Percentiles rank a stretch among this genome's conserved stretches.
These are phyloP conservation scores for Rhyzopertha dominica DNA, from an alignment of 1,140 invertebrate species.

Conservation along the genomic window DNA sequence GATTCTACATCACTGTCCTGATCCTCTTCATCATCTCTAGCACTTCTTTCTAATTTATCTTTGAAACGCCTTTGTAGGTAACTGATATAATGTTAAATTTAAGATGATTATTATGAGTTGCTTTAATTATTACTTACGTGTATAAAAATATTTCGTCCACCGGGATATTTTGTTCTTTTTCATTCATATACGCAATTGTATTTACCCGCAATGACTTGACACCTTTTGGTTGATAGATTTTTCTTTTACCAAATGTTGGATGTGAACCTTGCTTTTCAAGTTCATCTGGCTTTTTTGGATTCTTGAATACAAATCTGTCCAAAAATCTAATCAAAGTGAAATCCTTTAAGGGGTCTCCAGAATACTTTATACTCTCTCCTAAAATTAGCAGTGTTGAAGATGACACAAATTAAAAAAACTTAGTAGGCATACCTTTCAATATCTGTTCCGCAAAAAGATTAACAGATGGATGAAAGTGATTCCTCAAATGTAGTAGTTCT, in stretches of 20 bases:
- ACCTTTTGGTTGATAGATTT: conserved; percentile 59
- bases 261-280: conserved; percentile 47
- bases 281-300: conserved; percentile 74
- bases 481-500: conserved; percentile 66
- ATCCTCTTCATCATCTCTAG: conserved; percentile 41
- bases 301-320: conserved; percentile 93
- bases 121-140: conserved; percentile 48
- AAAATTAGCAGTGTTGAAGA: conserved; percentile 31
- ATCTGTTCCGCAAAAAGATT: conserved; percentile 80
- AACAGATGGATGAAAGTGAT: conserved; percentile 90
- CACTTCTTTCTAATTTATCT: conserved; percentile 31
- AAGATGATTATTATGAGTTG: conserved; percentile 3
- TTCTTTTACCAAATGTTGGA: conserved; percentile 54
- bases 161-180: conserved; percentile 64
- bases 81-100: conserved; percentile 36
- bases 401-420: conserved; percentile 16
- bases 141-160: conserved; percentile 80
- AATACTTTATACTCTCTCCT: conserved; percentile 73
- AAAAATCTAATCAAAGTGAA: conserved; percentile 85
- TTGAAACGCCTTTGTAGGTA: conserved; percentile 50
- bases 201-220: conserved; percentile 59
- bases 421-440: conserved; percentile 57
- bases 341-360: conserved; percentile 89
- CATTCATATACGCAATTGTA: conserved; percentile 64
- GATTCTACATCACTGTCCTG: conserved; percentile 65